A percentile compares a stretch with the other conserved stretches of the same genome.
Conservation (phyloP, 1,140 invertebrate species). For the Asbolus verrucosus region DNA sequence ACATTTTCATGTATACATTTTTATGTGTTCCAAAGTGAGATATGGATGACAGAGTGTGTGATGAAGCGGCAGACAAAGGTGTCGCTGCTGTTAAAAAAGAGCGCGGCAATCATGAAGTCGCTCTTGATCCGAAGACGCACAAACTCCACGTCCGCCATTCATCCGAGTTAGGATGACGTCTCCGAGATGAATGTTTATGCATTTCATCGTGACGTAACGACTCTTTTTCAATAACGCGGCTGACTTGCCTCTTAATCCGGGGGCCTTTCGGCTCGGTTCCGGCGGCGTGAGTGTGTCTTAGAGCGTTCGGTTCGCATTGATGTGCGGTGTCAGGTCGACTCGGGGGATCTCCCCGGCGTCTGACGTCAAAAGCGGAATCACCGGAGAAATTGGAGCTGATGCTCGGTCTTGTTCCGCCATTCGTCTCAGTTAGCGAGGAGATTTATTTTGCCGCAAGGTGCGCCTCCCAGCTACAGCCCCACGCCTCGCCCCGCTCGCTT, state of each 20-base stretch:
- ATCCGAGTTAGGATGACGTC: slow-evolving; percentile 20
- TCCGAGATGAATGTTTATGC: slow-evolving; percentile 29
- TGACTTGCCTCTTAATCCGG: no score
- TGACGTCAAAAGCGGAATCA: slow-evolving; percentile 47
- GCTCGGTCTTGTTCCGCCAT: slow-evolving; percentile 48
- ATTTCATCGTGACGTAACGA: slow-evolving; percentile 21
- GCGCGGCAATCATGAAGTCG: slow-evolving; percentile 22
- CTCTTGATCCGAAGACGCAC: slow-evolving; percentile 14
- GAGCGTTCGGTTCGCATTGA: slow-evolving; percentile 43
- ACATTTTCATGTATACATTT: slow-evolving; percentile 39
- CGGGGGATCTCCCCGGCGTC: slow-evolving; percentile 27
- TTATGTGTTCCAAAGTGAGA: slow-evolving; percentile 41
- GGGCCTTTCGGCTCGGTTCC: no score
- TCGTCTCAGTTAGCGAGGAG: slow-evolving; percentile 49
- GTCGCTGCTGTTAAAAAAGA: slow-evolving; percentile 5
- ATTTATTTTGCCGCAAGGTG: slow-evolving; percentile 48
- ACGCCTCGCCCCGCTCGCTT: slow-evolving; percentile 2
- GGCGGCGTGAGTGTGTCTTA: slow-evolving; percentile 13
- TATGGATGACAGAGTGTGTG: slow-evolving; percentile 37
- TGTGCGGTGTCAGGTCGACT: slow-evolving; percentile 44
- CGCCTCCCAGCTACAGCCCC: slow-evolving; percentile 2
- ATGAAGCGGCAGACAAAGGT: slow-evolving; percentile 42
- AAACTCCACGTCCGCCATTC: slow-evolving; percentile 12
- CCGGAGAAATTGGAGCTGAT: slow-evolving; percentile 51
- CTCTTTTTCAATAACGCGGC: no score